Percentiles rank a stretch among this genome's conserved stretches.
phyloP scores from a whole-genome alignment of 1,140 invertebrate genomes.

The Chironomus tepperi region DNA sequence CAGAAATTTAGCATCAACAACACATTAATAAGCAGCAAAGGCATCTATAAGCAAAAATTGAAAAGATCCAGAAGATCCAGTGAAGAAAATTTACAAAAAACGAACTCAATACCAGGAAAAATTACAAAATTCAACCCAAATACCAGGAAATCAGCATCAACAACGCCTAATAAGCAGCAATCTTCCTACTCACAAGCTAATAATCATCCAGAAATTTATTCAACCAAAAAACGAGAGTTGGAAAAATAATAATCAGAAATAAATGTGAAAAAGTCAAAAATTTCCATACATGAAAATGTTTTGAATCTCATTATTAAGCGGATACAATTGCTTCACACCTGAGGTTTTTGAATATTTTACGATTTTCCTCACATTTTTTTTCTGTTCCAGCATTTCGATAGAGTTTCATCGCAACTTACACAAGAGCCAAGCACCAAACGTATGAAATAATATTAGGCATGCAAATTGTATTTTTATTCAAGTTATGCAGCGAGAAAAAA shows the following conservation, averaged over 20 bases:
- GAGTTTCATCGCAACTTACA: not conserved
- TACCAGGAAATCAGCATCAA: too few species aligned
- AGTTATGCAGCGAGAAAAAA: not conserved
- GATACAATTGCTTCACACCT: slow-evolving; percentile 1
- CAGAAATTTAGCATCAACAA: too few species aligned
- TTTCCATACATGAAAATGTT: not conserved
- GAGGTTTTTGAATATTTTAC: not conserved
- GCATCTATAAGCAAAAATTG: too few species aligned
- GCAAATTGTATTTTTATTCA: slow-evolving; percentile 15
- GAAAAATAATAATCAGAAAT: not conserved
- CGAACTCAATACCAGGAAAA: too few species aligned
- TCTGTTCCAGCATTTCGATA: not conserved
- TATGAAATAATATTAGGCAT: slow-evolving; percentile 16
- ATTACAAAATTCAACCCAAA: too few species aligned
- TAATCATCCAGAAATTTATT: not conserved
- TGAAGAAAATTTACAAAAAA: too few species aligned
- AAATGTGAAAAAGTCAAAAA: too few species aligned
- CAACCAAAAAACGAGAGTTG: not conserved
- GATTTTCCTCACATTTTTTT: not conserved
- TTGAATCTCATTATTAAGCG: slow-evolving; percentile 1
- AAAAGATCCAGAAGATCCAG: too few species aligned
- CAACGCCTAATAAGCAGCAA: too few species aligned
- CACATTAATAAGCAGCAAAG: too few species aligned
- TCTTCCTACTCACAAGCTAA: too few species aligned
- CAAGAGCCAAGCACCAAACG: not conserved